Evolutionary conservation across 2,797 vertebrate genomes (phyloP), one percentile per base, ranked within the genome.

Genomic region (Adelosebastes latens): DNA sequence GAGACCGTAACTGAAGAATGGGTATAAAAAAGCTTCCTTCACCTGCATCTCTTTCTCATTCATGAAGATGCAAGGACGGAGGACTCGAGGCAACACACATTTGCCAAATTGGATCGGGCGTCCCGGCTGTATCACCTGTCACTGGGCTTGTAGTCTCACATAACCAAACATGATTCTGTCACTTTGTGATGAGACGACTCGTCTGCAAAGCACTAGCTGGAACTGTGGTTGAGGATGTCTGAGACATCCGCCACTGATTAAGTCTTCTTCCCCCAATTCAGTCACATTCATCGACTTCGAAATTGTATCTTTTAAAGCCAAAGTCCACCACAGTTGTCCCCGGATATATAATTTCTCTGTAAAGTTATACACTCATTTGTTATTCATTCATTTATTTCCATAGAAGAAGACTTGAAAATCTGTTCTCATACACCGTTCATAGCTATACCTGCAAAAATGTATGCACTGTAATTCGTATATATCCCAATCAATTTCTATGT

Each of bases 41-140:
- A 34, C 39, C 39, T 39, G n/a, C 46, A 8, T 59, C 52, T 80
- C 22, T 11, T 62, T 53, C 4, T 42, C 2, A 10, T 8, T 66
- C 10, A 5, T 27, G 64, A 58, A 62, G 66, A 56, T 65, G 31
- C 12, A 39, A 76, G 60, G 59, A 62, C 3, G 18, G 78, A 34
- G 29, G 62, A 74, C 62, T 46, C 5, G 11, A 78, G 34, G 70
- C 29, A 74, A 67, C 32, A 8, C 34, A 55, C 70, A 55, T 84
- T 87, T 82, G 42, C 32, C 62, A 82, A 75, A 84, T 78, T 82
- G 67, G 75, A 79, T 22, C 12, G 56, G 69, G 55, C 67, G 31
- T 83, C 59, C 55, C 20, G 46, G 68, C 55, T 78, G 69, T 75
- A 84, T 85, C 80, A 77, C 34, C 69, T 89, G 67, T 59, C 75